Base-by-base conservation (phyloP, 2,888 invertebrate species). In the Himalopsyche kuldschensis region DNA sequence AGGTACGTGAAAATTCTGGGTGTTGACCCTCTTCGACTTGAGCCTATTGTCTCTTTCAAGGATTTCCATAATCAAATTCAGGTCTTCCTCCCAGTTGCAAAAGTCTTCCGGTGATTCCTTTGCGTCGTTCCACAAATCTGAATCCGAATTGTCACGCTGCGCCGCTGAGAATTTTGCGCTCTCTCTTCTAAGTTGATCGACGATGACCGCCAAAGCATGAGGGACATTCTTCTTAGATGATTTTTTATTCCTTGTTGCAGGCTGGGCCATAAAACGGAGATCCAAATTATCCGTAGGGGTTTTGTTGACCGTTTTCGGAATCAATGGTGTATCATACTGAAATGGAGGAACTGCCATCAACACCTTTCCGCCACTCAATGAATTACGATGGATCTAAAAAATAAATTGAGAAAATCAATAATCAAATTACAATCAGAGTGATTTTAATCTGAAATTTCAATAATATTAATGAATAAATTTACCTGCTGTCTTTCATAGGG, bases 351-450 rank as follows among this genome's bases (percentile, higher is more conserved):
- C 48, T 10, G 82, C 78, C 46, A 78, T 81, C 78, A 84, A 75
- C 17, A 82, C 63, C 15, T 84, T 78, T 30, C 85, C 85, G 1
- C 85, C 85, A 27, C 84, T 84, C 8, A 85, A 78, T 75, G 76
- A 76, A n/a, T 80, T 82, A 11, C 81, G 76, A 75, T 85, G 82
- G 27, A 85, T 75, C 85, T 85, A 63, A 55, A 84, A 85, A 41
- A 15, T 41, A 15, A 15, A 41, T 41, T 41, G 41, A 41, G 1
- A 3, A 15, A 15, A 78, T 20, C 3, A 78, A 78, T 3, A 41
- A 24, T 11, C 2, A 46, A 10, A 20, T 24, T n/a, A 41, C 31
- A 24, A 20, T 20, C 15, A 46, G 15, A 78, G 1, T 4, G 24
- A n/a, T n/a, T n/a, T n/a, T 4, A 20, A n/a, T 48, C 17, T 20